Percentiles rank a stretch among this genome's conserved stretches.
Evolutionary conservation across 2,888 invertebrate species (phyloP).

Genomic region (Diaperis boleti): DNA sequence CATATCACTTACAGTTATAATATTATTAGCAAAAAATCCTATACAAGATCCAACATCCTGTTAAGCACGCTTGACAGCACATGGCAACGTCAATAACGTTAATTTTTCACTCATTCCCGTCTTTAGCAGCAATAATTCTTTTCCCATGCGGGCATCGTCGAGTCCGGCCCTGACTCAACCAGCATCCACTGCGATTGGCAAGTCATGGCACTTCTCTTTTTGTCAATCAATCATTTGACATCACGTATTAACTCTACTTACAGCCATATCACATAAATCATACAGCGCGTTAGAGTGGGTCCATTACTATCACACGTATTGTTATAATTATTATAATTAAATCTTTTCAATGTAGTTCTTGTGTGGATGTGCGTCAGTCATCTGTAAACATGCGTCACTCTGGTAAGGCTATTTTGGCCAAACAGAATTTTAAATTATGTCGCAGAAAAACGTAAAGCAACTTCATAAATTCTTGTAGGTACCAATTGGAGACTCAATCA

Average conservation of each 20-base stretch:
- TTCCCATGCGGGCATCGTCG: neutral
- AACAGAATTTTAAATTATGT: no score
- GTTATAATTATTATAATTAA: constrained; percentile 44
- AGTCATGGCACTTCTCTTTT: constrained; percentile 54
- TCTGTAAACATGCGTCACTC: constrained; percentile 31
- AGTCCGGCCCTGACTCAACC: constrained; percentile 31
- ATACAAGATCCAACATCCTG: neutral
- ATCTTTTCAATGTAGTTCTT: constrained; percentile 36
- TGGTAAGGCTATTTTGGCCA: no score
- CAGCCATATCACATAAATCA: constrained; percentile 41
- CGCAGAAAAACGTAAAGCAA: no score
- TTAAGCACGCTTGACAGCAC: neutral
- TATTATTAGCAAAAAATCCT: no score
- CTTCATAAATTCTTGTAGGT: no score
- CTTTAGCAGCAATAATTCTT: neutral
- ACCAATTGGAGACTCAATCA: no score
- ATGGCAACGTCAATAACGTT: neutral
- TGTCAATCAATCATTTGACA: constrained; percentile 56
- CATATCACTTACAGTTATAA: no score
- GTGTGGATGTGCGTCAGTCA: constrained; percentile 6
- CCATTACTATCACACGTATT: constrained; percentile 40
- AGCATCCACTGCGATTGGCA: constrained; percentile 46
- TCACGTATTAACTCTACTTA: constrained; percentile 49
- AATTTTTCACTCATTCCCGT: neutral
- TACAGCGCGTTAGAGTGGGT: constrained; percentile 35